A percentile compares a stretch with the other conserved stretches of the same genome.
Evolutionary conservation across 2,888 invertebrate genomes (phyloP).

Genomic region (Coecobrya sp.): DNA sequence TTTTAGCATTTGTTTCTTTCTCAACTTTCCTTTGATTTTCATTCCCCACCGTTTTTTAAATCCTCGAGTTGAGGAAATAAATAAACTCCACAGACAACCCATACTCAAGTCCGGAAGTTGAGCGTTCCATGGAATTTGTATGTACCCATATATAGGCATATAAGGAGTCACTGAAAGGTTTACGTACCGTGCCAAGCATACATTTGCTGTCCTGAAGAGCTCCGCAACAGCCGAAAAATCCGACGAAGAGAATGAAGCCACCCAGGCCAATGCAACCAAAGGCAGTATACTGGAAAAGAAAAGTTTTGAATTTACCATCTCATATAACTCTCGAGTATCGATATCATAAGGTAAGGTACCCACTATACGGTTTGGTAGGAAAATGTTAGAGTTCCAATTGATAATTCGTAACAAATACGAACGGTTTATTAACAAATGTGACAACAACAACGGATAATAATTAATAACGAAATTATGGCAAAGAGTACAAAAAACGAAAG

Average conservation of each 20-base stretch:
- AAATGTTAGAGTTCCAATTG: no score
- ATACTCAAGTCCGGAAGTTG: background rate
- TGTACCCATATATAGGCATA: background rate
- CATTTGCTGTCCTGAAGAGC: constrained; percentile 89
- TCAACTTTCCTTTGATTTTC: background rate
- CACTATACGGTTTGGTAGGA: no score
- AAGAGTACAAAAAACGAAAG: no score
- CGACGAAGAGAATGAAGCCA: constrained; percentile 89
- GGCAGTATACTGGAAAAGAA: constrained; percentile 88
- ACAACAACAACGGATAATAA: no score
- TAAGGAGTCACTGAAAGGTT: background rate
- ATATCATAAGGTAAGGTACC: no score
- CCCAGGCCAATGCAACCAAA: constrained; percentile 89
- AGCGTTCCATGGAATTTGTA: background rate
- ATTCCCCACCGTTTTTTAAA: background rate
- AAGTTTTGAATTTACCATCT: no score
- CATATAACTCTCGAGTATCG: no score
- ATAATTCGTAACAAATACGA: no score
- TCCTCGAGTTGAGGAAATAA: background rate
- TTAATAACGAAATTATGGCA: no score
- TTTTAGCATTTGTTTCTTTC: background rate
- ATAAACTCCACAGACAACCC: background rate
- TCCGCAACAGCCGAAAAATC: constrained; percentile 90
- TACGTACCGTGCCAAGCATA: constrained; percentile 88
- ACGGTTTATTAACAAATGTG: no score